Evolutionary conservation across 2,113 vertebrate species (phyloP).

Genomic region (Jaculus jaculus): DNA sequence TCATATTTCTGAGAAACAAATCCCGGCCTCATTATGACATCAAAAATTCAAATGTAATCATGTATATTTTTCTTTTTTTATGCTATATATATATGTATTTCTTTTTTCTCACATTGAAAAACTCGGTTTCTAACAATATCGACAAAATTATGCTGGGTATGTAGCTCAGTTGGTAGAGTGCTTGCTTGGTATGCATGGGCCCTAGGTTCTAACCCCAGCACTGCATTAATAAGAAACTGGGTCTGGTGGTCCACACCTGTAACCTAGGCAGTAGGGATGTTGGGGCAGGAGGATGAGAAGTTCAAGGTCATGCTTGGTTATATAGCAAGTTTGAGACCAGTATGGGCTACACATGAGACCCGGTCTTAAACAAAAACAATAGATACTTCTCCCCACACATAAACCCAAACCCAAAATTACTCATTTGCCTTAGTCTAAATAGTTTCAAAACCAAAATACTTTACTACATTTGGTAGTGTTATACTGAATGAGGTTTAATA

Average conservation of each 20-base stretch:
- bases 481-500: background rate
- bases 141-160: background rate
- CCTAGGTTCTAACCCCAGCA: too few relatives aligned
- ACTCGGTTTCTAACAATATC: background rate
- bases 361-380: too few relatives aligned
- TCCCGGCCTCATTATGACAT: background rate
- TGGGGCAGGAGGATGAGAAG: too few relatives aligned
- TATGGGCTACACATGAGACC: too few relatives aligned
- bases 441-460: background rate
- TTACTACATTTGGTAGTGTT: background rate
- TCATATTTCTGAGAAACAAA: background rate
- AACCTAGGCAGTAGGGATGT: background rate
- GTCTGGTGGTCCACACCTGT: background rate
- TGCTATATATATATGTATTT: background rate
- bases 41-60: background rate
- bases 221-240: too few relatives aligned
- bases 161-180: too few relatives aligned
- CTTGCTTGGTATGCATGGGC: too few relatives aligned
- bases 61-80: background rate
- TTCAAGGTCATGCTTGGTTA: too few relatives aligned
- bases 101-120: background rate
- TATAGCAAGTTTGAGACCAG: too few relatives aligned
- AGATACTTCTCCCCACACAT: too few relatives aligned
- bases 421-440: background rate
- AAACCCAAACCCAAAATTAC: too few relatives aligned